Base-by-base conservation (phyloP, 2,113 vertebrate species). In the Lota lota region DNA sequence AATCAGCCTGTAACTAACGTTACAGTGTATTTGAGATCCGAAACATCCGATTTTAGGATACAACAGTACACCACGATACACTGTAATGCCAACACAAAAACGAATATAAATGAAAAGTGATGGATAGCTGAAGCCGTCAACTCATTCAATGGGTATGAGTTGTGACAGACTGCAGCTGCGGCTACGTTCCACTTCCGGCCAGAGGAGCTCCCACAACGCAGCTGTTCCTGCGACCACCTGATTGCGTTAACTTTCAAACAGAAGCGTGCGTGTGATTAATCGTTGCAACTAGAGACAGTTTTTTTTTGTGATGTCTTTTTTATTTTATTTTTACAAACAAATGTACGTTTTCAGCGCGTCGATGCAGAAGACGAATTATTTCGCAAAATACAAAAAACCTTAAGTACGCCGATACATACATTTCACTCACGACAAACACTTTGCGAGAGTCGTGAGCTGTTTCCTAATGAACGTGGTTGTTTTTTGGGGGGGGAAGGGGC, bases 311-410 rank as follows among this genome's bases (percentile, higher is more conserved):
- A 77, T 83, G 73, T 83, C 69, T 79, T 85, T 88, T 83, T 85
- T 28, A n/a, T 33, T 83, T 88, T 74, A 84, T 75, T 53, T 78
- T 75, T 76, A 85, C 79, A 81, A 79, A 78, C 78, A 87, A 87
- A 87, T 63, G 60, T n/a, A 50, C 16, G 36, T 77, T 82, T 83
- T 71, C 67, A 83, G 80, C 82, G 17, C 75, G 63, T 64, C 40
- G 62, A 57, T 72, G 69, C 73, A 16, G 67, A 67, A 78, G 77
- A 79, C 19, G 64, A 64, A 75, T 68, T 68, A 78, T 79, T 47
- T 47, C 40, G 40, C 40, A 7, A 14, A 47, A 47, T 47, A 47
- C 40, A 14, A 47, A 56, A 59, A 4, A 18, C 14, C 21, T 60
- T 21, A 22, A 33, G 12, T 71, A 50, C 19, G 36, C 60, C 53